Evolutionary conservation across 1,140 invertebrate genomes (phyloP).

Genomic region (Drosophila micromelanica): DNA sequence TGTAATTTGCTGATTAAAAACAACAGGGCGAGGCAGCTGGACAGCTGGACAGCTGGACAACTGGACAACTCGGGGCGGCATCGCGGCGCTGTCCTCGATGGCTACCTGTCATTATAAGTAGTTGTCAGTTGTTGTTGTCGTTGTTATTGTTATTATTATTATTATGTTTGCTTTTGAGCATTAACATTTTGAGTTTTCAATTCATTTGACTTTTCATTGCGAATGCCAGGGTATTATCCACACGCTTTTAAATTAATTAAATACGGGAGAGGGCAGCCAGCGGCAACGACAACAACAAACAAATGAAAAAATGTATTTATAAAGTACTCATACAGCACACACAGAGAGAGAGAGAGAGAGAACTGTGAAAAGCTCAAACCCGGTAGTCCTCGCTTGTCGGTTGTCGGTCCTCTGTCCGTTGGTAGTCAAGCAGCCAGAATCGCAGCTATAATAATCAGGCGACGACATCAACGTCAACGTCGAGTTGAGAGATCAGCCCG

Average conservation of each 20-base stretch:
- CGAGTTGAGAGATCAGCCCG: slow-evolving; percentile 49
- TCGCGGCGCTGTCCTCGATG: slow-evolving; percentile 22
- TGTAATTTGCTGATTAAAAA: slow-evolving; percentile 76
- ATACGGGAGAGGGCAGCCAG: slow-evolving; percentile 51
- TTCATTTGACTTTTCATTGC: slow-evolving; percentile 82
- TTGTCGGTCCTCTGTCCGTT: not conserved
- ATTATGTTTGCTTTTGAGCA: slow-evolving; percentile 55
- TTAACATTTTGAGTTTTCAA: slow-evolving; percentile 79
- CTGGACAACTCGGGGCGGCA: slow-evolving; percentile 10
- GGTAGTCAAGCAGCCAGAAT: slow-evolving; percentile 63
- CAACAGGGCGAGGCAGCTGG: slow-evolving; percentile 43
- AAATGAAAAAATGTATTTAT: slow-evolving; percentile 22
- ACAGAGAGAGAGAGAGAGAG: not conserved
- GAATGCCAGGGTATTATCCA: slow-evolving; percentile 80
- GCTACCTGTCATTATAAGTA: slow-evolving; percentile 47
- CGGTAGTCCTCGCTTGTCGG: slow-evolving; percentile 58
- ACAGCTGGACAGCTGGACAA: too few relatives aligned
- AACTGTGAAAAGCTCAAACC: slow-evolving; percentile 31
- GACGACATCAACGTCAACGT: slow-evolving; percentile 25
- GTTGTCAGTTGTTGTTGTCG: slow-evolving; percentile 24
- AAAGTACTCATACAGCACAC: slow-evolving; percentile 15
- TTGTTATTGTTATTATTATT: slow-evolving; percentile 32
- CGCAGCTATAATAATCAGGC: slow-evolving; percentile 57
- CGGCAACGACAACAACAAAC: slow-evolving; percentile 8
- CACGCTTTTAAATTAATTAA: slow-evolving; percentile 83